Conservation (phyloP, 2,888 invertebrate species). For the Apodemia duryi region DNA sequence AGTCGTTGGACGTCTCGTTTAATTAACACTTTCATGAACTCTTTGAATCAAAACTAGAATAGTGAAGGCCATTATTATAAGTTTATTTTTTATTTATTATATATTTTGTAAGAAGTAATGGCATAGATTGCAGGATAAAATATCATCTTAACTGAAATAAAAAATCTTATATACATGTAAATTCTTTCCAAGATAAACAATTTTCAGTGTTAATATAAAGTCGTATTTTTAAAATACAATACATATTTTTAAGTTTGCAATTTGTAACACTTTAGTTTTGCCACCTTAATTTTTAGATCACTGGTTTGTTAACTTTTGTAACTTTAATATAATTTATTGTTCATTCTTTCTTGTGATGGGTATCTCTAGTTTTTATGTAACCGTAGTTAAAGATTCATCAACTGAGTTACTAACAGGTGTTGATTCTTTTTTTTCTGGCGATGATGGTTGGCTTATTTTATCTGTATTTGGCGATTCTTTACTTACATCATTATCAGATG, state of each 20-base stretch:
- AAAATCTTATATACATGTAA: too few species aligned
- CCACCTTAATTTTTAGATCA: background rate
- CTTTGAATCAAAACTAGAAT: too few species aligned
- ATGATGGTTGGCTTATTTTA: constrained; percentile 27
- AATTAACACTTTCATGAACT: too few species aligned
- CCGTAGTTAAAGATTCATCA: background rate
- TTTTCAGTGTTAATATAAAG: constrained; percentile 2
- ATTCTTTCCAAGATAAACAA: too few species aligned
- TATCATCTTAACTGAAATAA: too few species aligned
- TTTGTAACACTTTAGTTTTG: background rate
- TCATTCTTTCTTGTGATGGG: background rate
- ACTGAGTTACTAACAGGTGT: constrained; percentile 12
- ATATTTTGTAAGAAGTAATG: too few species aligned
- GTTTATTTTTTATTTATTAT: too few species aligned
- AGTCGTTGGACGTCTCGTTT: too few species aligned
- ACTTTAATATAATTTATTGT: background rate
- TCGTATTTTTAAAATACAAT: background rate
- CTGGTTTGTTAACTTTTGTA: background rate
- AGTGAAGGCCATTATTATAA: too few species aligned
- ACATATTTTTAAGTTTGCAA: background rate
- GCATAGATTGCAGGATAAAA: too few species aligned
- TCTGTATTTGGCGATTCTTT: constrained; percentile 48
- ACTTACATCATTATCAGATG: constrained; percentile 45
- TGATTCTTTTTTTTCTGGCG: constrained; percentile 21
- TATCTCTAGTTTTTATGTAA: background rate